These are phyloP conservation scores for Strigamia maritima DNA, from an alignment of 2,888 invertebrate species.

Conservation along the genomic window DNA sequence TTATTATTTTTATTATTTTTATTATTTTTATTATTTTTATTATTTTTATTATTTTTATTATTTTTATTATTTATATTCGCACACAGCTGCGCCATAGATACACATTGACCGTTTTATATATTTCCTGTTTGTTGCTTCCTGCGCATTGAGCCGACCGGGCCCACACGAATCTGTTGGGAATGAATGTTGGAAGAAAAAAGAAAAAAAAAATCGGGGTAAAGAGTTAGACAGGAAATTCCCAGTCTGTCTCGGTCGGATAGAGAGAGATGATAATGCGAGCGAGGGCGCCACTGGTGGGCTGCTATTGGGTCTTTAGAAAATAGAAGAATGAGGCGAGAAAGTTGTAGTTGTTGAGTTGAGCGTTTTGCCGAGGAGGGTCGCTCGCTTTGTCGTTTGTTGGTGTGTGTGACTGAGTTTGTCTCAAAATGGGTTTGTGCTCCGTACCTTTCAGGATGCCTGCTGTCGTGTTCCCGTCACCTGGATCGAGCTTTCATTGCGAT, in stretches of 20 bases:
- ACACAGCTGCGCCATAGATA: too few species aligned
- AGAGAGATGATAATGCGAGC: background rate
- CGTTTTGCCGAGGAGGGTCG: background rate
- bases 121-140: background rate
- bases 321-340: background rate
- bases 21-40: too few species aligned
- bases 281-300: background rate
- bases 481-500: slow-evolving; percentile 6
- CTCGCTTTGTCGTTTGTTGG: background rate
- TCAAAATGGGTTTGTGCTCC: slow-evolving; percentile 28
- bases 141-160: background rate
- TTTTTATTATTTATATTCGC: too few species aligned
- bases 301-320: background rate
- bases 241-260: background rate
- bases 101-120: too few species aligned
- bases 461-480: background rate
- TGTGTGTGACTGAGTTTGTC: background rate
- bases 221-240: background rate
- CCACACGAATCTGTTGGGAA: background rate
- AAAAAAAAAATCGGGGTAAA: background rate
- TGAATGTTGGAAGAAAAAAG: background rate
- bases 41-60: too few species aligned
- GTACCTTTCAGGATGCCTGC: slow-evolving; percentile 26
- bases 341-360: background rate
- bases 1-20: too few species aligned